Evolutionary conservation across 2,113 vertebrate genomes (phyloP).

Genomic region (Crypturellus undulatus): DNA sequence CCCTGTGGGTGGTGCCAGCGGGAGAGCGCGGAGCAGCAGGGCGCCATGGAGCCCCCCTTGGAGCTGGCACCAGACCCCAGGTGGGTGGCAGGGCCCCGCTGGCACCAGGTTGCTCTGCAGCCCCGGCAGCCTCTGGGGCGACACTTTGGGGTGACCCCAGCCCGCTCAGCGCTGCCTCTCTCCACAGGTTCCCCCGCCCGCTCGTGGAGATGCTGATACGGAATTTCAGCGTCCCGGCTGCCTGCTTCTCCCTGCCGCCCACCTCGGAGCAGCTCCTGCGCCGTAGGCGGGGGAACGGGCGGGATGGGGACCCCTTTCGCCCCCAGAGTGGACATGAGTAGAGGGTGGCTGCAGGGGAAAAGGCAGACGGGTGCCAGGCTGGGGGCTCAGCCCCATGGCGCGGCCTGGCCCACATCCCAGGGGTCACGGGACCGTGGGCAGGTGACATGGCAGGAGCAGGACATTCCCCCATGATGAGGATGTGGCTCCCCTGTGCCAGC

Average conservation of each 20-base stretch:
- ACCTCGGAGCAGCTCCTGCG: conserved; percentile 71
- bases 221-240: conserved; percentile 74
- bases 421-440: neutral
- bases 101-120: neutral
- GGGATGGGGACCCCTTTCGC: neutral
- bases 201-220: conserved; percentile 73
- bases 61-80: conserved; percentile 59
- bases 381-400: neutral
- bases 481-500: neutral
- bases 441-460: neutral
- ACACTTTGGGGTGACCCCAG: neutral
- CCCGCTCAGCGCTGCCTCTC: neutral
- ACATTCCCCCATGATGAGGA: neutral
- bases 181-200: conserved; percentile 65
- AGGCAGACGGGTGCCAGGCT: neutral
- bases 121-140: neutral
- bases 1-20: neutral
- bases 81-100: neutral
- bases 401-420: neutral
- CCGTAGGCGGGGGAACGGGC: conserved; percentile 55
- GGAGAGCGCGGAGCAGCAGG: neutral
- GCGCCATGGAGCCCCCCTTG: conserved; percentile 26
- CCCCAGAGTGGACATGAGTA: fast-evolving
- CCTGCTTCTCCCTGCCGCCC: conserved; percentile 78
- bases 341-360: neutral